Evolutionary conservation across 2,797 vertebrate genomes (phyloP).

Genomic region (Pampus argenteus): DNA sequence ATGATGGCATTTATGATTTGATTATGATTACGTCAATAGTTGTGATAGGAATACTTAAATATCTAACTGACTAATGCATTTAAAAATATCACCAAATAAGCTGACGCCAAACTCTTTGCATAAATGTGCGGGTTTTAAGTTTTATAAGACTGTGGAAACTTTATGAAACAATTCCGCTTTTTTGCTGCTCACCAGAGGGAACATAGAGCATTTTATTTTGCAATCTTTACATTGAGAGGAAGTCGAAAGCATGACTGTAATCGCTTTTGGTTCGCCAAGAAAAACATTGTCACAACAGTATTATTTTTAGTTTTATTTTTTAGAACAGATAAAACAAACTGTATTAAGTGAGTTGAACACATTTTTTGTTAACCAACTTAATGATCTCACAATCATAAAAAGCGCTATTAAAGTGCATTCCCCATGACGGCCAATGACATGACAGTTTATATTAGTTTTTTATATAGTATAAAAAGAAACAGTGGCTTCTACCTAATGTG

Average conservation of each 20-base stretch:
- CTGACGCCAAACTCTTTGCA: conserved; percentile 13
- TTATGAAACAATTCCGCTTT: conserved; percentile 75
- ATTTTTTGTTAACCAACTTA: neutral
- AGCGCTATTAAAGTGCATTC: too few species aligned
- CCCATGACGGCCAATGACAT: neutral
- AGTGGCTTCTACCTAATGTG: neutral
- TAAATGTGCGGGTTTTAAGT: conserved; percentile 10
- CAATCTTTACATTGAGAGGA: conserved; percentile 74
- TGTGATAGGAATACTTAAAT: neutral
- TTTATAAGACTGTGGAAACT: conserved; percentile 46
- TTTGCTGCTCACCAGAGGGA: conserved; percentile 62
- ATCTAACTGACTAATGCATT: neutral
- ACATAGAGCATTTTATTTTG: conserved; percentile 75
- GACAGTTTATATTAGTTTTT: too few species aligned
- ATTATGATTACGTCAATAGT: too few species aligned
- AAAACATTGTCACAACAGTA: conserved; percentile 1
- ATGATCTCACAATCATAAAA: neutral
- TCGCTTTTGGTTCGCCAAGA: too few species aligned
- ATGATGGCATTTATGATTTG: too few species aligned
- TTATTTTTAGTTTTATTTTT: neutral
- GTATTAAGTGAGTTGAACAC: neutral
- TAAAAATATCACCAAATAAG: conserved; percentile 30
- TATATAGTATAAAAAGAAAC: neutral
- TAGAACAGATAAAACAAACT: neutral
- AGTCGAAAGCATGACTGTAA: conserved; percentile 68